Evolutionary conservation across 2,113 vertebrate genomes (phyloP).

Genomic region (Notarius lentiginosus): DNA sequence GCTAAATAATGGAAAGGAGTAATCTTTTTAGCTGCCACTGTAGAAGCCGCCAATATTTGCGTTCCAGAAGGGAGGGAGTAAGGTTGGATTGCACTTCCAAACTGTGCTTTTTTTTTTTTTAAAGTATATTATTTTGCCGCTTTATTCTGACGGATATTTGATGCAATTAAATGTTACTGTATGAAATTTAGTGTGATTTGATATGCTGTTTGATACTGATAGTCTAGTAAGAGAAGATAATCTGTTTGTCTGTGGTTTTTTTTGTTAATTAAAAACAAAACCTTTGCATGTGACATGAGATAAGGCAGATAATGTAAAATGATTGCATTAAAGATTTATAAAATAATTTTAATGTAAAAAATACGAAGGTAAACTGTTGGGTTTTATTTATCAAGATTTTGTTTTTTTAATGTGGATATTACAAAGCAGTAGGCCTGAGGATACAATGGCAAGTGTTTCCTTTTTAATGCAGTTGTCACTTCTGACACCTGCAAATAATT

Average conservation of each 20-base stretch:
- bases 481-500: no score
- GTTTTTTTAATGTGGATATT: not conserved
- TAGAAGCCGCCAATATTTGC: constrained; percentile 10
- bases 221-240: not conserved
- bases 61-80: not conserved
- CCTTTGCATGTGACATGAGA: not conserved
- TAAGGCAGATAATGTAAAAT: not conserved
- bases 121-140: not conserved
- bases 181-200: not conserved
- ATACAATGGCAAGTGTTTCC: not conserved
- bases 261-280: not conserved
- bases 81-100: not conserved
- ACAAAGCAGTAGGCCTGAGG: not conserved
- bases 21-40: constrained; percentile 36
- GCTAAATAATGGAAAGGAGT: constrained; percentile 41
- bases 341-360: not conserved
- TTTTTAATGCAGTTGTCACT: not conserved
- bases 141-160: not conserved
- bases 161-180: not conserved
- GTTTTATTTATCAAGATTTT: not conserved
- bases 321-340: not conserved
- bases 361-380: not conserved
- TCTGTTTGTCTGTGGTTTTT: not conserved
- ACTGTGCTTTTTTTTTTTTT: not conserved
- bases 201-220: not conserved